Evolutionary conservation across 2,888 invertebrate genomes (phyloP).

Genomic region (Drosophila mettleri): DNA sequence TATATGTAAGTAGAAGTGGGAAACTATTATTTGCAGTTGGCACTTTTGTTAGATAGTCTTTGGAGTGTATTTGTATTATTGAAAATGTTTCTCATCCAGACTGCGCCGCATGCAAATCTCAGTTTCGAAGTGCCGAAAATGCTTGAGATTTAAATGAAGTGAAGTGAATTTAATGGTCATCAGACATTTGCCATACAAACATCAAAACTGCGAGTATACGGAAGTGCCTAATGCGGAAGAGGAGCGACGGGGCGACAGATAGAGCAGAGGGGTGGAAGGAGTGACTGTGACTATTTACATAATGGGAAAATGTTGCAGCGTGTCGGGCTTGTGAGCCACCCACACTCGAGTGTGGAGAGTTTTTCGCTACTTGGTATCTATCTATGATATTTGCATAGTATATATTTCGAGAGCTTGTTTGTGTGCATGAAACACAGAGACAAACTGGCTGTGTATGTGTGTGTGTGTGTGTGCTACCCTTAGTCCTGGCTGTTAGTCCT

Average conservation of each 20-base stretch:
- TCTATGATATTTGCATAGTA: slow-evolving; percentile 78
- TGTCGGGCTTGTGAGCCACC: slow-evolving; percentile 1
- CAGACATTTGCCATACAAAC: slow-evolving; percentile 71
- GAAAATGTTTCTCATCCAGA: slow-evolving; percentile 63
- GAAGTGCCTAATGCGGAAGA: slow-evolving; percentile 10
- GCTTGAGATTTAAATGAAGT: slow-evolving; percentile 81
- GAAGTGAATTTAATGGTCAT: slow-evolving; percentile 82
- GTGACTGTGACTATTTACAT: slow-evolving; percentile 54
- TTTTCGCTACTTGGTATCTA: slow-evolving; percentile 58
- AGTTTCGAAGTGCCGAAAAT: slow-evolving; percentile 51
- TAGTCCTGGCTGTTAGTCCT: slow-evolving; percentile 46
- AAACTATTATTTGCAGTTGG: slow-evolving; percentile 80
- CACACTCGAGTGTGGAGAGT: slow-evolving; percentile 31
- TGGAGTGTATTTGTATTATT: slow-evolving; percentile 71
- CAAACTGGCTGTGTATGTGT: background rate
- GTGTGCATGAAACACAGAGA: slow-evolving; percentile 67
- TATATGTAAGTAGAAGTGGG: slow-evolving; percentile 28
- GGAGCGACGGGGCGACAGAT: background rate
- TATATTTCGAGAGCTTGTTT: slow-evolving; percentile 80
- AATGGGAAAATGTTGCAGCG: slow-evolving; percentile 53
- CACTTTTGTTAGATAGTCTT: slow-evolving; percentile 53
- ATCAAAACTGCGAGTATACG: slow-evolving; percentile 47
- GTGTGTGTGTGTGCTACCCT: slow-evolving; percentile 10
- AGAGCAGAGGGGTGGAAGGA: background rate
- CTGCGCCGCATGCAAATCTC: slow-evolving; percentile 54